These are phyloP conservation scores for Lampropteryx suffumata DNA, from an alignment of 2,888 invertebrate species.

Conservation along the genomic window DNA sequence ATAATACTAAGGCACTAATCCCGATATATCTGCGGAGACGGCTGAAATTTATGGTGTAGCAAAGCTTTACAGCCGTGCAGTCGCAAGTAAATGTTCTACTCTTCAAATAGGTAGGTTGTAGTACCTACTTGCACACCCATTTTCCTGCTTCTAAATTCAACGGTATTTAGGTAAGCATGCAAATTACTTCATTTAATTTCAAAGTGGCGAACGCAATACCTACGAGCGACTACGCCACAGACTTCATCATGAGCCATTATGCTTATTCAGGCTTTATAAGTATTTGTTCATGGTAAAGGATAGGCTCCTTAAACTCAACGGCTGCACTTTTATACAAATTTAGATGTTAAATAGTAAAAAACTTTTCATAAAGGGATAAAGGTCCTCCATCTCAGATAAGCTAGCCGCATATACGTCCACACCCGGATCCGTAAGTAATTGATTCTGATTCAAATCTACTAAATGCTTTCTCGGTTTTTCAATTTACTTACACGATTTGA, in stretches of 20 bases:
- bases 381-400: no score
- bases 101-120: constrained; percentile 14
- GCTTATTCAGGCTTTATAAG: neutral
- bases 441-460: constrained; percentile 42
- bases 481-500: constrained; percentile 48
- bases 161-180: constrained; percentile 11
- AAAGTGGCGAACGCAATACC: neutral
- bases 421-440: constrained; percentile 30
- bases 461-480: constrained; percentile 48
- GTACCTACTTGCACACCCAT: constrained; percentile 6
- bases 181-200: constrained; percentile 12
- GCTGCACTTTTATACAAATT: no score
- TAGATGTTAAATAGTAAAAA: no score
- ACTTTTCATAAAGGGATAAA: no score
- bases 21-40: constrained; percentile 28
- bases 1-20: constrained; percentile 27
- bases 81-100: constrained; percentile 26
- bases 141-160: constrained; percentile 8
- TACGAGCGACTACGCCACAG: neutral
- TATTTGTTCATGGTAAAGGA: no score
- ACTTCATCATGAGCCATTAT: neutral
- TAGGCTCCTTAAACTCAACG: no score
- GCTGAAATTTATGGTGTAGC: constrained; percentile 28
- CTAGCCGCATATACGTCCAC: neutral
- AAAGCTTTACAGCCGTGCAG: constrained; percentile 24